A percentile compares a stretch with the other conserved stretches of the same genome.
phyloP scores from a whole-genome alignment of 2,797 vertebrate genomes.

The Picus viridis region DNA sequence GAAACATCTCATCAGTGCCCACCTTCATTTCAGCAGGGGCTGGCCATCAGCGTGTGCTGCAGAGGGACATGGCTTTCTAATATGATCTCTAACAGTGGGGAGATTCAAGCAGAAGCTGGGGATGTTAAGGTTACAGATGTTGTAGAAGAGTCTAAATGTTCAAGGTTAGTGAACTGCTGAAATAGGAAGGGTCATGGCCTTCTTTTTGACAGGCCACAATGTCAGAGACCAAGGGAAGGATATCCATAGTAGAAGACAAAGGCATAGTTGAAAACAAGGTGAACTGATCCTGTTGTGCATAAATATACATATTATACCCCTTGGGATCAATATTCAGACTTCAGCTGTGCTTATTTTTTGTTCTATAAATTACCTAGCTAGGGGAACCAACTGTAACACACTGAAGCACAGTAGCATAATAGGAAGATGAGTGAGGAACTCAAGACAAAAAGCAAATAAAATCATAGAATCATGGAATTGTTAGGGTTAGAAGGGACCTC shows the following conservation, averaged over 20 bases:
- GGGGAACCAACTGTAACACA: background rate
- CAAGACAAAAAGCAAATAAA: constrained; percentile 34
- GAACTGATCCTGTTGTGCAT: background rate
- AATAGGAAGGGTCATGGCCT: background rate
- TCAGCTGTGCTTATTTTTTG: constrained; percentile 51
- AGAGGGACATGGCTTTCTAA: background rate
- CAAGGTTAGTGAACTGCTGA: background rate
- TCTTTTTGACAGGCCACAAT: background rate
- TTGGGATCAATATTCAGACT: constrained; percentile 42
- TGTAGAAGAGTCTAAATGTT: background rate
- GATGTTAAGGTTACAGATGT: background rate
- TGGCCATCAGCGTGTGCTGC: background rate
- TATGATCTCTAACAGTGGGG: background rate
- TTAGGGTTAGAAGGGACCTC: too few species aligned
- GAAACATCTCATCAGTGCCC: background rate
- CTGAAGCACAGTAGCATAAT: constrained; percentile 10
- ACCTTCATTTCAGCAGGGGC: background rate
- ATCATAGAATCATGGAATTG: background rate
- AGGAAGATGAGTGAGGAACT: constrained; percentile 40
- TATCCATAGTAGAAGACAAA: background rate
- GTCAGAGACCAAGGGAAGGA: background rate
- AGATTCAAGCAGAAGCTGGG: background rate
- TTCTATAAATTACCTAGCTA: constrained; percentile 47
- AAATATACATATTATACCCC: background rate
- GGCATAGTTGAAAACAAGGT: background rate